These are phyloP conservation scores for Platysteira castanea DNA, from an alignment of 2,113 vertebrate genomes.

Conservation along the genomic window DNA sequence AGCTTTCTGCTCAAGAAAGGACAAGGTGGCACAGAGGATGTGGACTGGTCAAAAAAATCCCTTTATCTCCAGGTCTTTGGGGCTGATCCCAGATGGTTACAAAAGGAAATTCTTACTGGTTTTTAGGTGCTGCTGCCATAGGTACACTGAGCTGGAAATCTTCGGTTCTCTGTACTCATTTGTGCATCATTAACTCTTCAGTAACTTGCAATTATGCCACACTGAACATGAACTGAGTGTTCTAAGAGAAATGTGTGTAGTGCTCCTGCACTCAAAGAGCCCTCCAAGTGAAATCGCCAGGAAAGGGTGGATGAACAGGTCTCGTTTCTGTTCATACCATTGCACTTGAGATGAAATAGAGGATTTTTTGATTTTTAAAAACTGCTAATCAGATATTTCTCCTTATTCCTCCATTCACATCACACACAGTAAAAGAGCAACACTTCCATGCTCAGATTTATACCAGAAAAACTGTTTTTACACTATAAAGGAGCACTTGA, in stretches of 20 bases:
- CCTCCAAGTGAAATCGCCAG: background rate
- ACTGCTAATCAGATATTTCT: background rate
- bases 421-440: background rate
- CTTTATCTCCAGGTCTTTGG: background rate
- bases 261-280: background rate
- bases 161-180: background rate
- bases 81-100: background rate
- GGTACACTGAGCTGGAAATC: background rate
- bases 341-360: background rate
- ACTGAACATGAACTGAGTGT: background rate
- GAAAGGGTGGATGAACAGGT: background rate
- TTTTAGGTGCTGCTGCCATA: background rate
- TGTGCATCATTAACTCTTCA: background rate
- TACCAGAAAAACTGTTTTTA: background rate
- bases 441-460: background rate
- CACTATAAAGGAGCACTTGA: background rate
- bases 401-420: accelerated
- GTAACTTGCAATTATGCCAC: background rate
- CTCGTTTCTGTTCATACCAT: background rate
- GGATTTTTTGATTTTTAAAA: background rate
- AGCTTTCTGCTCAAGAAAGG: background rate
- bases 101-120: background rate
- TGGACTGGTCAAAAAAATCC: background rate
- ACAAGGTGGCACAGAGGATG: background rate
- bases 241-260: background rate